These are phyloP conservation scores for Patiria miniata DNA, from an alignment of 35 echinoderm and acorn worm genomes.

Conservation along the genomic window DNA sequence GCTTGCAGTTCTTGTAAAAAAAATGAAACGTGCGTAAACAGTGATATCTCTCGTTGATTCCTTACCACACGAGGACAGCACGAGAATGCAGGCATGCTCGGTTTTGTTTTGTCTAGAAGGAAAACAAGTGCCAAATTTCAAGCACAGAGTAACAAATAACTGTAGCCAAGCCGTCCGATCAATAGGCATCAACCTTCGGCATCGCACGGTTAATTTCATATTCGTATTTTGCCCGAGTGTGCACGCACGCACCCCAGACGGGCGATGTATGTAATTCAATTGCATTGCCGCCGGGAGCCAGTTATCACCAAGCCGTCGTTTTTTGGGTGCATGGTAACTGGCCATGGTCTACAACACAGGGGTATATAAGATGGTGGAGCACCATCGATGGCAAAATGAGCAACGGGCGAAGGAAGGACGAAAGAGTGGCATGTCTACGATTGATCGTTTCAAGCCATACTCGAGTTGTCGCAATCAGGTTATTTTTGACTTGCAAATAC, in stretches of 20 bases:
- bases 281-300: not conserved
- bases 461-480: too few species aligned
- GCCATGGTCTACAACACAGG: not conserved
- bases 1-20: too few species aligned
- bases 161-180: not conserved
- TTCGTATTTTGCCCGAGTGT: not conserved
- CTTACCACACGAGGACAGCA: too few species aligned
- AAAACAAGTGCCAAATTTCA: too few species aligned
- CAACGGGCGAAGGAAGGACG: not conserved
- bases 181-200: slow-evolving; percentile 5
- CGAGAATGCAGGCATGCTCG: too few species aligned
- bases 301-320: not conserved
- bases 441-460: not conserved
- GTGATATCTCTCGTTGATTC: too few species aligned
- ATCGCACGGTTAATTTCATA: slow-evolving; percentile 26
- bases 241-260: not conserved
- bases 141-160: too few species aligned
- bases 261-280: slow-evolving; percentile 7
- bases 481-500: too few species aligned
- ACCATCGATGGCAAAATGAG: not conserved
- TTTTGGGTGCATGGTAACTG: not conserved
- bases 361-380: not conserved
- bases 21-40: too few species aligned
- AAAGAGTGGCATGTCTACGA: not conserved
- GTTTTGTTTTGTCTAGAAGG: too few species aligned